Percentiles rank a stretch among this genome's conserved stretches.
Conservation (phyloP, 2,113 vertebrate genomes). For the Corapipo altera region DNA sequence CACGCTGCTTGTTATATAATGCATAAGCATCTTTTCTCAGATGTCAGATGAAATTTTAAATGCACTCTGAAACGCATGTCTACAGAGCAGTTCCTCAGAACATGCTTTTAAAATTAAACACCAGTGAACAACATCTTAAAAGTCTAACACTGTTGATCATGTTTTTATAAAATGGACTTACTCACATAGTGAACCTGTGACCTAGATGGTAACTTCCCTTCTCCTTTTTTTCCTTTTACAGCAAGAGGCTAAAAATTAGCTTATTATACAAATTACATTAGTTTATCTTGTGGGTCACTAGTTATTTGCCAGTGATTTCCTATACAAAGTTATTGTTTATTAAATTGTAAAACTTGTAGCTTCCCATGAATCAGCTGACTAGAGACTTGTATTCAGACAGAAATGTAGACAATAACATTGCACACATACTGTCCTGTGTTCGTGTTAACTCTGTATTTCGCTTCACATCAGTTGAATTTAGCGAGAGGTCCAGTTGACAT, state of each 20-base stretch:
- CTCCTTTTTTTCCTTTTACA: not conserved
- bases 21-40: not conserved
- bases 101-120: not conserved
- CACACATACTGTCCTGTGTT: not conserved
- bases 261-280: not conserved
- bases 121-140: not conserved
- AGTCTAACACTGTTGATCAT: not conserved
- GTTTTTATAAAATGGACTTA: not conserved
- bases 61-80: not conserved
- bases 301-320: not conserved
- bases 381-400: not conserved
- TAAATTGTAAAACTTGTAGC: not conserved
- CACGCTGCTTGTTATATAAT: slow-evolving; percentile 20
- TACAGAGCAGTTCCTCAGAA: not conserved
- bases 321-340: not conserved
- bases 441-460: not conserved
- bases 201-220: not conserved
- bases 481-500: not conserved
- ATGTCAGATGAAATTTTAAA: not conserved
- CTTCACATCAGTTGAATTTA: not conserved
- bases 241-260: not conserved
- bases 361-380: not conserved
- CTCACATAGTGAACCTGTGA: not conserved
- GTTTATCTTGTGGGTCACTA: not conserved
- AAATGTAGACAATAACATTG: not conserved